phyloP scores from a whole-genome alignment of 2,797 vertebrate genomes.

The Erethizon dorsatum region DNA sequence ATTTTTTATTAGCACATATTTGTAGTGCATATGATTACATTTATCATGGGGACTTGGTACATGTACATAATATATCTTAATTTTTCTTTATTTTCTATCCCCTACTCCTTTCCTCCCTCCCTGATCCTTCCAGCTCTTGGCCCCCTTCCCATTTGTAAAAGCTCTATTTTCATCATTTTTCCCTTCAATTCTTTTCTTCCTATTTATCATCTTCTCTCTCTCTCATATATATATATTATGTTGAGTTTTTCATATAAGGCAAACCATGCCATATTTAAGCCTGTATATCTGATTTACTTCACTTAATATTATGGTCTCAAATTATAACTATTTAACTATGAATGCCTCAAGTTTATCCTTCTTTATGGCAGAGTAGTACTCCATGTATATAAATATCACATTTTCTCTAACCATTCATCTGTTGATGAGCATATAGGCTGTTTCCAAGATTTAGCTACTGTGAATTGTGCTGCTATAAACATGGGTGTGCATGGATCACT shows the following conservation, averaged over 20 bases:
- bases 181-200: not conserved
- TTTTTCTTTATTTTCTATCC: not conserved
- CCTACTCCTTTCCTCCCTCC: not conserved
- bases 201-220: not conserved
- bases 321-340: not conserved
- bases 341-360: not conserved
- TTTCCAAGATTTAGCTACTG: not conserved
- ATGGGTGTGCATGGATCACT: not conserved
- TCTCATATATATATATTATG: not conserved
- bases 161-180: not conserved
- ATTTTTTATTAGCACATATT: not conserved
- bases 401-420: not conserved
- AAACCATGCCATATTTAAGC: not conserved
- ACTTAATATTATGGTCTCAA: not conserved
- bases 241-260: not conserved
- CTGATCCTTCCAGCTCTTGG: not conserved
- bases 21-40: not conserved
- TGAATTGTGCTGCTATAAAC: not conserved
- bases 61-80: not conserved
- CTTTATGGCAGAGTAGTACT: not conserved
- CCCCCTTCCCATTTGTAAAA: not conserved
- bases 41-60: not conserved
- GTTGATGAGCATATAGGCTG: not conserved
- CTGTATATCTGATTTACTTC: not conserved
- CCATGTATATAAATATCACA: not conserved